Conservation (phyloP, 2,113 vertebrate species). For the Atlantisia rogersi region DNA sequence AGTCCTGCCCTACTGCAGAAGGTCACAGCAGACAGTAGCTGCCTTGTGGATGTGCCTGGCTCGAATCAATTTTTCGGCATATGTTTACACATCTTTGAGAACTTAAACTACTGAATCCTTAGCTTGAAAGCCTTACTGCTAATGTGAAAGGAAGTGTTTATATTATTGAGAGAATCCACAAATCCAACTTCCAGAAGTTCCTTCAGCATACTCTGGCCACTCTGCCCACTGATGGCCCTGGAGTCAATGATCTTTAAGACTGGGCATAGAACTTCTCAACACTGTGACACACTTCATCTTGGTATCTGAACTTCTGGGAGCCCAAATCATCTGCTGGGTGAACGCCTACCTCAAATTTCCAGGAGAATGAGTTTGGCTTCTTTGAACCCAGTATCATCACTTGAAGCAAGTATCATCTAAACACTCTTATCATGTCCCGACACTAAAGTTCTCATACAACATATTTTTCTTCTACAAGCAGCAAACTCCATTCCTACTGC, state of each 20-base stretch:
- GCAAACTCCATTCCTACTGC: conserved; percentile 45
- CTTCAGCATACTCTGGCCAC: not conserved
- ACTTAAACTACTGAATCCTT: not conserved
- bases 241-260: not conserved
- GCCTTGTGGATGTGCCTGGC: not conserved
- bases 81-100: not conserved
- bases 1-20: not conserved
- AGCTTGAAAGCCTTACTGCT: not conserved
- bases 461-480: conserved; percentile 35
- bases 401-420: not conserved
- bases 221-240: not conserved
- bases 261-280: not conserved
- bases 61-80: not conserved
- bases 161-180: not conserved
- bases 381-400: not conserved
- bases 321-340: not conserved
- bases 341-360: not conserved
- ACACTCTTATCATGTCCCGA: not conserved
- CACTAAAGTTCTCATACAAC: not conserved
- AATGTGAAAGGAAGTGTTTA: not conserved
- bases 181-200: not conserved
- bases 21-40: not conserved
- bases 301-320: not conserved
- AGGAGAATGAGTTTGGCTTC: not conserved
- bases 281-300: not conserved